Base-by-base conservation (phyloP, 2,888 invertebrate species). In the Melangyna quadrimaculata region DNA sequence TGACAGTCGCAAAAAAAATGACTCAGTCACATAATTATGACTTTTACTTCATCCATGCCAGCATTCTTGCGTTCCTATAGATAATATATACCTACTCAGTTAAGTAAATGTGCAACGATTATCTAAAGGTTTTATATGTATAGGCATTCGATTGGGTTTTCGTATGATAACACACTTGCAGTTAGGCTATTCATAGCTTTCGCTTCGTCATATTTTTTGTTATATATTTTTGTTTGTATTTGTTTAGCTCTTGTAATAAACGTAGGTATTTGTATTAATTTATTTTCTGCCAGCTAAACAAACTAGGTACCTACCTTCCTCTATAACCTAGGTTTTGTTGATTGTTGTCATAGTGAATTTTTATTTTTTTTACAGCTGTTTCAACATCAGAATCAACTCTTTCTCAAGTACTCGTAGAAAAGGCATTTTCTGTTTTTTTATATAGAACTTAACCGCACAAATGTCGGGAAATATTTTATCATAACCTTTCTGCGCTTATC, bases 401-500 rank as follows among this genome's bases (percentile, higher is more conserved):
- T 12, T 24, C 4, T 32, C 32, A 32, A 32, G 32, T 10, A 32
- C 9, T n/a, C n/a, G n/a, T n/a, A n/a, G n/a, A n/a, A 37, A 3
- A 14, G 12, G 14, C 43, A 17, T 22, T 22, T 45, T 45, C 12
- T 1, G 19, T 45, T 19, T 22, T 45, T 14, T 40, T 40, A 1
- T 6, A 14, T 53, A 24, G 14, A 51, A 51, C 24, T 40, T 27
- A 43, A 29, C 63, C 40, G 12, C 40, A 37, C n/a, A n/a, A n/a
- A 57, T 57, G 7, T 19, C 12, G 17, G 10, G 3, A 71, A 71
- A 81, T 37, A 6, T 63, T 78, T 83, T 83, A 79, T 84, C 79
- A 79, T 32, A 81, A 65, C 75, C 48, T 65, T 35, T 27, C 40
- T 27, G 14, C 8, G 17, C 40, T 81, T 81, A 81, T 75, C 81